A percentile compares a stretch with the other conserved stretches of the same genome.
Conservation (phyloP, 2,888 invertebrate genomes). For the Pyrochroa serraticornis region DNA sequence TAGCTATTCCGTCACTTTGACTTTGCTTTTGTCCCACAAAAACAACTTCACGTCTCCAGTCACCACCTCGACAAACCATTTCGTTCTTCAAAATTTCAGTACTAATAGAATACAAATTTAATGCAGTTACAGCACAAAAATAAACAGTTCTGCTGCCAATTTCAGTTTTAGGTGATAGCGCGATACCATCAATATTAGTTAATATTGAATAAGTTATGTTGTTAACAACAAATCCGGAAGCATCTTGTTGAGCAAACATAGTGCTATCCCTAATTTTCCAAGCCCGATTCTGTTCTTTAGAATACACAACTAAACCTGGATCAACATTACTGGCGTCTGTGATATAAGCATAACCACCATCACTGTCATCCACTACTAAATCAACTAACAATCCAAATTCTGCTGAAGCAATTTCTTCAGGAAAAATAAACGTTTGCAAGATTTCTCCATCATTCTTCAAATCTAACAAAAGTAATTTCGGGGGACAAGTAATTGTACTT, state of each 20-base stretch:
- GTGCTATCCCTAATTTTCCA: conserved; percentile 74
- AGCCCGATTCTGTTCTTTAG: conserved; percentile 66
- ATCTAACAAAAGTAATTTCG: conserved; percentile 71
- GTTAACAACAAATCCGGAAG: conserved; percentile 65
- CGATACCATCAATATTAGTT: conserved; percentile 73
- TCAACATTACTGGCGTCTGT: conserved; percentile 70
- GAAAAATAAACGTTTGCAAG: conserved; percentile 66
- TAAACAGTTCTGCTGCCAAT: conserved; percentile 38
- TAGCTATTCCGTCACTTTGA: conserved; percentile 70
- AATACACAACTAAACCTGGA: conserved; percentile 75
- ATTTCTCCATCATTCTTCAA: conserved; percentile 62
- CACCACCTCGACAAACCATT: conserved; percentile 47
- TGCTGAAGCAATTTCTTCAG: conserved; percentile 57
- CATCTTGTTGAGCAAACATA: conserved; percentile 67
- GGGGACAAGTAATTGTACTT: conserved; percentile 65
- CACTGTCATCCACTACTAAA: conserved; percentile 66
- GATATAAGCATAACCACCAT: conserved; percentile 71
- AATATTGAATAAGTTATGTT: conserved; percentile 61
- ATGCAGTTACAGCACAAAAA: conserved; percentile 46
- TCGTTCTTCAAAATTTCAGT: conserved; percentile 66
- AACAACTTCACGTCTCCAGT: conserved; percentile 43
- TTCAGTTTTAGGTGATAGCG: conserved; percentile 63
- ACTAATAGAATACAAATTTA: conserved; percentile 65
- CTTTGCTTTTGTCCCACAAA: conserved; percentile 62
- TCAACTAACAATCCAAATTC: conserved; percentile 67